Conservation (phyloP, 2,113 vertebrate species). For the Talpa occidentalis region DNA sequence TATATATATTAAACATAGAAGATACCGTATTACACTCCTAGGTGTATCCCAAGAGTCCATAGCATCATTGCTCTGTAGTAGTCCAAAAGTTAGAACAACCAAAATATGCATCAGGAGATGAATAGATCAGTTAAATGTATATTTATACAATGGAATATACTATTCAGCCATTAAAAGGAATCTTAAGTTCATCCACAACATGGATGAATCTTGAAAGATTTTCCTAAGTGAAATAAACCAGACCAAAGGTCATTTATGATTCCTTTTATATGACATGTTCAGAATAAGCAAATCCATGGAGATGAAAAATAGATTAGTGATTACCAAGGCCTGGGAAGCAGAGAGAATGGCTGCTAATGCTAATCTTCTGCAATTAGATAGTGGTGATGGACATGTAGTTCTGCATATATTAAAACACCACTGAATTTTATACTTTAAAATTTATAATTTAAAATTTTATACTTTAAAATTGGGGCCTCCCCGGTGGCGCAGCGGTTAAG, state of each 20-base stretch:
- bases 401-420: background rate
- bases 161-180: background rate
- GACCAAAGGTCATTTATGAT: background rate
- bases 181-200: background rate
- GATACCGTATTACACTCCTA: background rate
- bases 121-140: background rate
- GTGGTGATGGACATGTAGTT: background rate
- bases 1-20: background rate
- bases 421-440: background rate
- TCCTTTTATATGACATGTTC: background rate
- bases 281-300: background rate
- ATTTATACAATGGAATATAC: background rate
- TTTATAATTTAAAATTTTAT: no score
- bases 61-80: background rate
- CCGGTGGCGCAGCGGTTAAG: no score
- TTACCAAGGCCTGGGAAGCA: background rate
- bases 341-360: background rate
- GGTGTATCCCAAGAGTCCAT: background rate
- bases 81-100: background rate
- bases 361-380: constrained; percentile 6
- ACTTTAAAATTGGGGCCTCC: no score
- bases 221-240: background rate
- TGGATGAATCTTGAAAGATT: background rate
- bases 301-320: background rate
- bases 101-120: background rate